Conservation (phyloP, 2,888 invertebrate species). For the Lepidonotus clava region DNA sequence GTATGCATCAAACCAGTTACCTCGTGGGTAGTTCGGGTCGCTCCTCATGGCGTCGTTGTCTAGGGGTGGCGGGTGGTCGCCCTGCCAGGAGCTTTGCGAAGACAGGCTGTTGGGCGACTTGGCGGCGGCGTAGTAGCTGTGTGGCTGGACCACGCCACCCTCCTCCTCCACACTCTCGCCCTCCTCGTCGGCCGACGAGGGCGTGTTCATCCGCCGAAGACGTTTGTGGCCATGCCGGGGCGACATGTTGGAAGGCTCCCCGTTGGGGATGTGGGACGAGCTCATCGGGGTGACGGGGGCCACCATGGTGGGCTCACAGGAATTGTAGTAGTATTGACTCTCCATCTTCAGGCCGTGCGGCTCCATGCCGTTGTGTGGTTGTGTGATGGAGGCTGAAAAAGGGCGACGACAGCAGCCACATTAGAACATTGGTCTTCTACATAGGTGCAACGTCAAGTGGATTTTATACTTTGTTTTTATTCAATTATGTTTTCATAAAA, state of each 20-base stretch:
- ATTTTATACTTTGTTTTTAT: too few species aligned
- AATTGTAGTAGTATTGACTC: conserved; percentile 89
- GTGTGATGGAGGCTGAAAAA: conserved; percentile 94
- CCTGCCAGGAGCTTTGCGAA: conserved; percentile 82
- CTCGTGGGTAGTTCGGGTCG: conserved; percentile 29
- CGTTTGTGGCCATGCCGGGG: conserved; percentile 81
- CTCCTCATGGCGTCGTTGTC: conserved; percentile 41
- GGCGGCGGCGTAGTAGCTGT: conserved; percentile 21
- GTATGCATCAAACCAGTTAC: conserved; percentile 20
- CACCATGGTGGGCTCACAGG: conserved; percentile 73
- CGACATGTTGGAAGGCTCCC: conserved; percentile 73
- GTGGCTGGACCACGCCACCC: background rate
- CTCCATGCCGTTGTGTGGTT: conserved; percentile 85
- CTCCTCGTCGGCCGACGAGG: conserved; percentile 82
- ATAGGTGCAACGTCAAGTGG: too few species aligned
- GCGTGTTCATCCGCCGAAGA: conserved; percentile 73
- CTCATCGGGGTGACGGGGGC: conserved; percentile 49
- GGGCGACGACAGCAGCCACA: conserved; percentile 64
- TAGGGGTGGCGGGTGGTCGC: conserved; percentile 75
- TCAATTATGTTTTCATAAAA: background rate
- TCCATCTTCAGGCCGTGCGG: conserved; percentile 87
- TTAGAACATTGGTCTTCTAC: background rate
- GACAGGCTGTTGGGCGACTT: conserved; percentile 38
- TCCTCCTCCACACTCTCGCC: conserved; percentile 82
- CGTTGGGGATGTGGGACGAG: conserved; percentile 59